phyloP scores from a whole-genome alignment of 2,113 vertebrate species.

The Rhagologus leucostigma region DNA sequence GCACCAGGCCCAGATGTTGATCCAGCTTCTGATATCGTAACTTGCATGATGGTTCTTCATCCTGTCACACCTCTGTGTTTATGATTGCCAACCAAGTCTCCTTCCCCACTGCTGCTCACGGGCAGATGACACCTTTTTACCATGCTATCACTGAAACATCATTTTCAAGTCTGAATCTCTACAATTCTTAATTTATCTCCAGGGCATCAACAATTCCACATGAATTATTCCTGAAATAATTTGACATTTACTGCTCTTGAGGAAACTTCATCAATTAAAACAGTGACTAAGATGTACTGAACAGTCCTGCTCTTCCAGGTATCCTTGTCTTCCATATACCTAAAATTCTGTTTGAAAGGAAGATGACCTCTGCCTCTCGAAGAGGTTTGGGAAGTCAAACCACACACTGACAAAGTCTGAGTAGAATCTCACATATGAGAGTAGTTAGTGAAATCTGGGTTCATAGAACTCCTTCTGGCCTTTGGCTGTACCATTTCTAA shows the following conservation, averaged over 20 bases:
- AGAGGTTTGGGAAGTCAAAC: neutral
- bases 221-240: neutral
- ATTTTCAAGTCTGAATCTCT: neutral
- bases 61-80: neutral
- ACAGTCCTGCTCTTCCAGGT: neutral
- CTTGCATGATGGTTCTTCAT: neutral
- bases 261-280: neutral
- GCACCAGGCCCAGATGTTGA: neutral
- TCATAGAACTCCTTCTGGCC: neutral
- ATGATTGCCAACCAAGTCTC: neutral
- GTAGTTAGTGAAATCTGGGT: neutral
- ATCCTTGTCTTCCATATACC: neutral
- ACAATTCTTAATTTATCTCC: neutral
- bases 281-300: neutral
- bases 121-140: neutral
- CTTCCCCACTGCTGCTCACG: neutral
- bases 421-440: rapidly evolving
- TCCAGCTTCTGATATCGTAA: neutral
- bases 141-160: neutral
- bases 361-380: neutral
- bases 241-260: neutral
- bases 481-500: neutral
- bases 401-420: neutral
- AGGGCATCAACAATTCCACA: neutral
- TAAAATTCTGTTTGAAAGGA: neutral